Base-by-base conservation (phyloP, 2,888 invertebrate genomes). In the Ectemnius continuus region DNA sequence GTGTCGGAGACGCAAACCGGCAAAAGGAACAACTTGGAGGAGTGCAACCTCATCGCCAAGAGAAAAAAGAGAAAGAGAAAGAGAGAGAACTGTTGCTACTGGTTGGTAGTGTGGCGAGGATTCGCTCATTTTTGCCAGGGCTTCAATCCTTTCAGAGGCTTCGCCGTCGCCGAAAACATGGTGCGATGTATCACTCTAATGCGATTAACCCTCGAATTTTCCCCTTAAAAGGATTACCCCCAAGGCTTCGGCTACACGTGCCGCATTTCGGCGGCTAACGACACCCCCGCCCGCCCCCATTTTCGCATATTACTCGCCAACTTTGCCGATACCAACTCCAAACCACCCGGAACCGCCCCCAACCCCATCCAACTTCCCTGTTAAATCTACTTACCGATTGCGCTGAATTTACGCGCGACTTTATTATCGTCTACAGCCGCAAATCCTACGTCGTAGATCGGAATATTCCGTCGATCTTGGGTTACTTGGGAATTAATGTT, bases 61-160 rank as follows among this genome's bases (percentile, higher is more conserved):
- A 36, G 36, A 1, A 36, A 36, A 6, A 8, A 36, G 36, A 23
- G 8, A 36, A 36, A 6, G 36, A 36, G 36, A 23, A 8, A 36
- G 36, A 36, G 8, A 8, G 67, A 28, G 18, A 57, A 5, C 14
- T n/a, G 52, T 57, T 71, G 65, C 61, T 59, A 45, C 46, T 18
- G 47, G 52, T 14, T 52, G 5, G 8, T 5, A 14, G 13, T 14
- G 52, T 5, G 16, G 52, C 14, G 52, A 52, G 16, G 23, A 23
- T 46, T 69, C 71, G 66, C 45, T 71, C 67, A 77, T 80, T 83
- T 82, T 81, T 81, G 75, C 77, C 71, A 36, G 71, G 82, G 82
- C 83, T 83, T 83, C 82, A 76, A 83, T 81, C 81, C 81, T 77
- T 83, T 83, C 80, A 80, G 66, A 75, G 82, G 82, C 82, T 83